Conservation (phyloP, 2,113 vertebrate genomes). For the Stegostoma tigrinum region DNA sequence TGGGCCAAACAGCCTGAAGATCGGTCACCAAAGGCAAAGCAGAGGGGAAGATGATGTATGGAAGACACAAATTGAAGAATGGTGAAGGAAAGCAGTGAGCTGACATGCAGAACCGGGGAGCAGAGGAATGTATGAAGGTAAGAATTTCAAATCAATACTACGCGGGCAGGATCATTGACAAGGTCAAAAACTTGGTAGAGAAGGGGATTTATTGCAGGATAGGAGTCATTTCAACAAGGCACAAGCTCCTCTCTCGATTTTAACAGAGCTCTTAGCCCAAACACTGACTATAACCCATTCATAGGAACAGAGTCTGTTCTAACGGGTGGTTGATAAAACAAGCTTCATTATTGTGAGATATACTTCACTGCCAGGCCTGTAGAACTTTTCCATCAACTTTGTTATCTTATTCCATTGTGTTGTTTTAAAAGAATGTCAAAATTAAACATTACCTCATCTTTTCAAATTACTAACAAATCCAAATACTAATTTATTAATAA, state of each 20-base stretch:
- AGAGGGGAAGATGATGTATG: background rate
- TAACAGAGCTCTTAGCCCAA: background rate
- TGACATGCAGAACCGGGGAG: background rate
- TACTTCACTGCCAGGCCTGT: too few relatives aligned
- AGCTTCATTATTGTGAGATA: too few relatives aligned
- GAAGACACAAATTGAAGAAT: background rate
- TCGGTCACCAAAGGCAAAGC: background rate
- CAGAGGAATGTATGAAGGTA: background rate
- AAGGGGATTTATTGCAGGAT: background rate
- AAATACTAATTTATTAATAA: background rate
- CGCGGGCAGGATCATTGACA: background rate
- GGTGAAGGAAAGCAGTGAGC: background rate
- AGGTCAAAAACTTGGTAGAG: background rate
- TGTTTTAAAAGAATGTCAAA: background rate
- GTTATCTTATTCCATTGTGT: background rate
- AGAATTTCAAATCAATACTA: background rate
- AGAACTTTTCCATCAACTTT: background rate
- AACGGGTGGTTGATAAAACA: background rate
- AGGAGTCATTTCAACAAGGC: background rate
- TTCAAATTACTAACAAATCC: background rate
- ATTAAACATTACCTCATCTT: background rate
- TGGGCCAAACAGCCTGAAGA: background rate
- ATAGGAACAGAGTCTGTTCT: background rate
- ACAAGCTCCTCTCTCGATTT: background rate
- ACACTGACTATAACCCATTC: background rate